A percentile compares a stretch with the other conserved stretches of the same genome.
Evolutionary conservation across 2,797 vertebrate genomes (phyloP).

Genomic region (Gadopsis bispinosus): DNA sequence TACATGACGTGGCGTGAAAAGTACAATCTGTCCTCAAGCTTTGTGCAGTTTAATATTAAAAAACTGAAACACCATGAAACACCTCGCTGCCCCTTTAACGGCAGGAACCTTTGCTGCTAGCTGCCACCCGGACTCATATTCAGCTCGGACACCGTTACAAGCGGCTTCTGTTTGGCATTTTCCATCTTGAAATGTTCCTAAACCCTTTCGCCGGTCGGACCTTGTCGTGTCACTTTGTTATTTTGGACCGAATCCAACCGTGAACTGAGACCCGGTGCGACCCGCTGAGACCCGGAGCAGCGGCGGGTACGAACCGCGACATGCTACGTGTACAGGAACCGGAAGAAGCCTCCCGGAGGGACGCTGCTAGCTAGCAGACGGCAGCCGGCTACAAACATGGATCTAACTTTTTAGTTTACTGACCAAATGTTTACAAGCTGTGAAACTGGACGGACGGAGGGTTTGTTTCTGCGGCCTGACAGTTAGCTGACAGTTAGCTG

Average conservation of each 20-base stretch:
- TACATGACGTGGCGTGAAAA: no score
- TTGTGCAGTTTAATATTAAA: no score
- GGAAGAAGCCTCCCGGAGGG: not conserved
- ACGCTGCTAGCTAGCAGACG: not conserved
- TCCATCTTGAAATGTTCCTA: not conserved
- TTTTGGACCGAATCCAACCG: rapidly evolving
- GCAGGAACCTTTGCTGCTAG: slow-evolving; percentile 27
- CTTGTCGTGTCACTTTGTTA: rapidly evolving
- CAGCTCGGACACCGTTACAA: slow-evolving; percentile 38
- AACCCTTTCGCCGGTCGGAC: rapidly evolving
- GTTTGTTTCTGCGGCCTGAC: no score
- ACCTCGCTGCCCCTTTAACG: not conserved
- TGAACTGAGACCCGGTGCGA: not conserved
- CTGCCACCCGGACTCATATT: not conserved
- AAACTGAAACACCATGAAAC: no score
- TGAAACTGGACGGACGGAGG: rapidly evolving
- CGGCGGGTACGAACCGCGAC: slow-evolving; percentile 29
- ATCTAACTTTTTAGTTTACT: not conserved
- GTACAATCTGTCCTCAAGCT: not conserved
- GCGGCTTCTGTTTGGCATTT: slow-evolving; percentile 23
- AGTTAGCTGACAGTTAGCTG: not conserved
- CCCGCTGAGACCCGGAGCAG: slow-evolving; percentile 28
- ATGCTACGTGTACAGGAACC: slow-evolving; percentile 71
- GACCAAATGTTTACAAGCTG: not conserved
- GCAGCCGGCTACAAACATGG: not conserved